Base-by-base conservation (phyloP, 2,113 vertebrate genomes). In the Caranx melampygus region DNA sequence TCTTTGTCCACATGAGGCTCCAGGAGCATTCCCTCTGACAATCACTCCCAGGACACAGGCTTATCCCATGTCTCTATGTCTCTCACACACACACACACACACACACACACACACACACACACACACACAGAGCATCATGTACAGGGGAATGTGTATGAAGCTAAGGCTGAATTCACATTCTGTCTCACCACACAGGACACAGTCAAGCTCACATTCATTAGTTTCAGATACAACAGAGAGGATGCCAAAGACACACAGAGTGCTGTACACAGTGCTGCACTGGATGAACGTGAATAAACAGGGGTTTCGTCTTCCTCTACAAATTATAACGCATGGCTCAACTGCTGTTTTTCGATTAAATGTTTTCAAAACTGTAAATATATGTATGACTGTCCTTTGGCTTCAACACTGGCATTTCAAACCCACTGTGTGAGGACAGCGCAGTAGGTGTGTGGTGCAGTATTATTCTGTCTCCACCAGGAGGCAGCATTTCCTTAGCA, bases 1-100 rank as follows among this genome's bases (percentile, higher is more conserved):
- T 81, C 86, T 90, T 89, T 94, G 88, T 91, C 85, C 72, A 62
- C n/a, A 31, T 61, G 66, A 59, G 75, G 34, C 60, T 58, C 71
- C 76, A 49, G 44, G 77, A 75, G 15, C 72, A 77, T 84, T 90
- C 80, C 72, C 69, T 60, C 79, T 54, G 54, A 78, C 79, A 73
- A 61, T 86, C 89, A 78, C 71, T 72, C 75, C 68, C 78, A 78
- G 55, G 55, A 59, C 51, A 60, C 40, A 52, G 60, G 59, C 75
- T 77, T 40, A 73, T 75, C 71, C 57, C 63, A 63, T 57, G 72
- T 58, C 61, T 68, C 65, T 7, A 55, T 66, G 5, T 6, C 37
- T 72, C 49, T 58, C 57, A 54, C 52, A 75, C 26, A 8, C 42
- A 71, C 51, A 45, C 40, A 42, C 40, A 10, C 44, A 45, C 14